Evolutionary conservation across 2,888 invertebrate species (phyloP), one percentile per base, ranked within the genome.

Genomic region (Cyclophora punctaria): DNA sequence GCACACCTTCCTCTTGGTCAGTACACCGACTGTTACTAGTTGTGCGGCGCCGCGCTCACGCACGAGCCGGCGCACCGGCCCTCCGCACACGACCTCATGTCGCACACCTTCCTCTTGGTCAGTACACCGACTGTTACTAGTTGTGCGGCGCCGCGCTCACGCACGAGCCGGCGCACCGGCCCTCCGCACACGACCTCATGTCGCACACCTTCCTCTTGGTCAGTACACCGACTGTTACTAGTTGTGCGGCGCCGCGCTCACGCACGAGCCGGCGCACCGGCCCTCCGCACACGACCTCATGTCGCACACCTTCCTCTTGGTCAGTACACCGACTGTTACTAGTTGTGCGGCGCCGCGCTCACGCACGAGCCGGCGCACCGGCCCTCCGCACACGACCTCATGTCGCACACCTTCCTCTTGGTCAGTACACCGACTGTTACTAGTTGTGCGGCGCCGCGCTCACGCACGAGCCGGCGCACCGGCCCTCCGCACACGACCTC

Each of bases 91-190:
- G 90, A 92, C 58, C 90, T 98, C 40, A 85, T 93, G 7, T 89
- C 92, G 60, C 94, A 96, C 69, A 91, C 93, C 58, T 98, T 98
- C 75, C 92, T 94, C 60, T 92, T 92, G 90, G 72, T 72, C 20
- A 53, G 52, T 41, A 3, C 34, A 1, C 1, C 20, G 20, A 20
- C 20, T 20, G 1, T 20, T 20, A 20, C 20, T 20, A 94, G 66
- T 96, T 98, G 82, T 90, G 97, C 48, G 83, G 90, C 6, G 84
- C 89, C 51, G 97, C 97, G 71, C 91, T 98, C 67, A 93, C 94
- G 66, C 95, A 95, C 74, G 95, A 97, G 80, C 93, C 96, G 0
- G 92, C 91, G 58, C 78, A 86, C 56, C 85, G 98, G 44, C 92
- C 93, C 41, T 90, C 92, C 0, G 96, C 96, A 0, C 83, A 90